These are phyloP conservation scores for Heteractis magnifica DNA, from an alignment of 92 coral and sea anemone species.

Conservation along the genomic window DNA sequence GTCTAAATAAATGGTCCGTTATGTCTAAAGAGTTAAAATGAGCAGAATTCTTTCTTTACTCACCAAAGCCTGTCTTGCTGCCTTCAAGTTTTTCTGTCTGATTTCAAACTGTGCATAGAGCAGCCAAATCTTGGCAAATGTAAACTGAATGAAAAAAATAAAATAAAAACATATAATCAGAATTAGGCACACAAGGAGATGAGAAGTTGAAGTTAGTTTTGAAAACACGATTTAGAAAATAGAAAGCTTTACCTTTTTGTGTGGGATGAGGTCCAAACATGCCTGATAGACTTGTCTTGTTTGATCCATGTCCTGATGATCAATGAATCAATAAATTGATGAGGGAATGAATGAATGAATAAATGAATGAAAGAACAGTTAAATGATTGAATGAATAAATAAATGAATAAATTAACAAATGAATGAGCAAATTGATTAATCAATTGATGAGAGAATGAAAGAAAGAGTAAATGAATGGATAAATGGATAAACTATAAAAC, in stretches of 20 bases:
- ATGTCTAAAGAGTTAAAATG: too few species aligned
- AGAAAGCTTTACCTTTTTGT: conserved; percentile 70
- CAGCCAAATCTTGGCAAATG: conserved; percentile 96
- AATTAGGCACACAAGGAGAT: background rate
- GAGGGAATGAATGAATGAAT: background rate
- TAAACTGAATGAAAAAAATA: conserved; percentile 70
- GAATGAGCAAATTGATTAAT: background rate
- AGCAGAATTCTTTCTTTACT: background rate
- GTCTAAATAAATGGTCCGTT: too few species aligned
- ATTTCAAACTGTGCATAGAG: conserved; percentile 97
- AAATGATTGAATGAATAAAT: background rate
- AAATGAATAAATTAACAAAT: background rate
- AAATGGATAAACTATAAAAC: too few species aligned
- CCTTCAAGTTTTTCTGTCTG: conserved; percentile 77
- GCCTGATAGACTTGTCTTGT: conserved; percentile 95
- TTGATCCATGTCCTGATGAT: conserved; percentile 20
- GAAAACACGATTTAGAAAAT: background rate
- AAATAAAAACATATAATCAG: background rate
- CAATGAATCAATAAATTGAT: too few species aligned
- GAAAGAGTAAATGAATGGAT: background rate
- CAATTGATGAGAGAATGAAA: background rate
- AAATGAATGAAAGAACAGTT: background rate
- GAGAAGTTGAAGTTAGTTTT: background rate
- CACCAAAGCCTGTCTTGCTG: conserved; percentile 97
- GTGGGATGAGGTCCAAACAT: conserved; percentile 93